A percentile compares a stretch with the other conserved stretches of the same genome.
phyloP scores from a whole-genome alignment of 2,888 invertebrate species.

The Rhamnusium bicolor region DNA sequence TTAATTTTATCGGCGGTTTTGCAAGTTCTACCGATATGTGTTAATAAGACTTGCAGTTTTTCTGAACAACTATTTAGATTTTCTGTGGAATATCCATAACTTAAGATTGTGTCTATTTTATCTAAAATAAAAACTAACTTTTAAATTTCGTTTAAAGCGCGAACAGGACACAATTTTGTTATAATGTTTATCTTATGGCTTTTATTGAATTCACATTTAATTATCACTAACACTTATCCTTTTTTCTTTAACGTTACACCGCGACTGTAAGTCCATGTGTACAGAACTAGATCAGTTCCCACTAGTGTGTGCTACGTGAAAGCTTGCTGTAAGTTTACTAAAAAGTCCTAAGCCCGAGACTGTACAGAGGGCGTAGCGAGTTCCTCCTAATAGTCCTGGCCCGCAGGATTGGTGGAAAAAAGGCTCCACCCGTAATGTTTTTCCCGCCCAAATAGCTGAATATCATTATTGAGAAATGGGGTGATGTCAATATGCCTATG shows the following conservation, averaged over 20 bases:
- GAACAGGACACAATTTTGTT: background rate
- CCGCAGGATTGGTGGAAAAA: constrained; percentile 58
- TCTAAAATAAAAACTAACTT: background rate
- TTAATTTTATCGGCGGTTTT: background rate
- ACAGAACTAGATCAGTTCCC: constrained; percentile 26
- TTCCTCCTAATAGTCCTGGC: constrained; percentile 36
- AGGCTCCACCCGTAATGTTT: constrained; percentile 57
- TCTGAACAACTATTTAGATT: background rate
- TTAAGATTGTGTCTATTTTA: background rate
- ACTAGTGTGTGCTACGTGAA: constrained; percentile 55
- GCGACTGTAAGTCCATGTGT: constrained; percentile 45
- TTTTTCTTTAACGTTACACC: background rate
- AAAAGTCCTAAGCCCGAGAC: constrained; percentile 57
- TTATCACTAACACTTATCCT: constrained; percentile 3
- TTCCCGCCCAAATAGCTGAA: constrained; percentile 60
- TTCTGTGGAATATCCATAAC: background rate
- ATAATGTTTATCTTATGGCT: too few species aligned
- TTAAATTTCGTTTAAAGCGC: background rate
- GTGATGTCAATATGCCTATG: constrained; percentile 68
- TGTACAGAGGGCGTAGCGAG: constrained; percentile 51
- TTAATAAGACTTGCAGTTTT: too few species aligned
- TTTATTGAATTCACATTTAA: background rate
- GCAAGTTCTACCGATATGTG: background rate
- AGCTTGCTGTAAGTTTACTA: constrained; percentile 65
- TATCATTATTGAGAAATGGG: constrained; percentile 68